A percentile compares a stretch with the other conserved stretches of the same genome.
phyloP scores from a whole-genome alignment of 2,888 invertebrate species.

The Euphydryas editha region DNA sequence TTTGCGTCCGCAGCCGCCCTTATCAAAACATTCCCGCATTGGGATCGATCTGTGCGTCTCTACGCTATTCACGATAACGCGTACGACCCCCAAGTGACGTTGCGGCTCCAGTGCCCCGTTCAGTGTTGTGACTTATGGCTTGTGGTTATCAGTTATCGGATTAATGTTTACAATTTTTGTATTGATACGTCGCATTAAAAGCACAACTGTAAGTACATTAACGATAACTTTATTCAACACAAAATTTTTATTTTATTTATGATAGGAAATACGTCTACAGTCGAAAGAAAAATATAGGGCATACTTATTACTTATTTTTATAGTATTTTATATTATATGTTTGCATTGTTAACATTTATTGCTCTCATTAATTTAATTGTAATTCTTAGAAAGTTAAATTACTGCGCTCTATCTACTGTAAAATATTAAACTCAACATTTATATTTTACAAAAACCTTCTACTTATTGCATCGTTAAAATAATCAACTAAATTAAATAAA shows the following conservation, averaged over 20 bases:
- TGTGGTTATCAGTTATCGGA: slow-evolving; percentile 52
- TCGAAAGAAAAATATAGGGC: not conserved
- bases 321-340: not conserved
- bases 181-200: slow-evolving; percentile 30
- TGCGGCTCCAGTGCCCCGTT: slow-evolving; percentile 63
- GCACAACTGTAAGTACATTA: slow-evolving; percentile 36
- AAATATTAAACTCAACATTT: not conserved
- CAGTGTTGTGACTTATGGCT: slow-evolving; percentile 55
- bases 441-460: not conserved
- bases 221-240: not conserved
- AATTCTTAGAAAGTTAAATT: slow-evolving; percentile 2
- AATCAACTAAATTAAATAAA: too few relatives aligned
- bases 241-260: not conserved
- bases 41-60: slow-evolving; percentile 77
- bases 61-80: slow-evolving; percentile 63
- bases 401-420: not conserved
- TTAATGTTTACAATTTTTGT: slow-evolving; percentile 44
- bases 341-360: not conserved
- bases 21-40: slow-evolving; percentile 72
- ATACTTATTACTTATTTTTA: not conserved
- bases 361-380: not conserved
- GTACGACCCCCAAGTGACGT: slow-evolving; percentile 62
- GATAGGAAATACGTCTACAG: slow-evolving; percentile 2
- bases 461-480: not conserved
- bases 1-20: slow-evolving; percentile 53